phyloP scores from a whole-genome alignment of 1,140 invertebrate genomes.

The Lordiphosa collinella region DNA sequence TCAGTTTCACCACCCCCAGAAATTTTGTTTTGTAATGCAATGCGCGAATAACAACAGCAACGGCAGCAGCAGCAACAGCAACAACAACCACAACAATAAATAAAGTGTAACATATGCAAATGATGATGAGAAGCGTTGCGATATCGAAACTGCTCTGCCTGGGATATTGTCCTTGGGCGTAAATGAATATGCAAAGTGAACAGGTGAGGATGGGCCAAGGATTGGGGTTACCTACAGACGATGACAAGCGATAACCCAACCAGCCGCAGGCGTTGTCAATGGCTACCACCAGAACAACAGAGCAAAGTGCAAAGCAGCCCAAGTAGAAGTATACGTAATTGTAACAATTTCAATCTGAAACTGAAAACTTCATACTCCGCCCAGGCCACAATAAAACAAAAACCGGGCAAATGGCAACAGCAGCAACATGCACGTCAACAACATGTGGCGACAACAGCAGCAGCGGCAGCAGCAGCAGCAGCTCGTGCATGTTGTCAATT shows the following conservation, averaged over 20 bases:
- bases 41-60: constrained; percentile 37
- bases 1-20: background rate
- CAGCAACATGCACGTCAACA: constrained; percentile 66
- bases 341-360: constrained; percentile 59
- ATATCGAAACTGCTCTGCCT: constrained; percentile 26
- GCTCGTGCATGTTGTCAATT: constrained; percentile 67
- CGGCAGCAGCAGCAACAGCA: constrained; percentile 16
- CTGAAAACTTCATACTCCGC: constrained; percentile 63
- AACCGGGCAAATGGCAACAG: constrained; percentile 30
- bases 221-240: no score
- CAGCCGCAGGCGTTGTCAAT: constrained; percentile 19
- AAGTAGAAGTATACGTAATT: constrained; percentile 51
- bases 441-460: constrained; percentile 57
- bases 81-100: constrained; percentile 61
- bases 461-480: constrained; percentile 26
- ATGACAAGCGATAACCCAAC: constrained; percentile 29
- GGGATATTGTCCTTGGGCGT: constrained; percentile 34
- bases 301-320: constrained; percentile 28
- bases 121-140: constrained; percentile 68
- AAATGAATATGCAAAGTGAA: constrained; percentile 40
- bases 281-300: constrained; percentile 13
- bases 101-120: constrained; percentile 77
- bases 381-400: constrained; percentile 64
- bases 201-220: constrained; percentile 1
- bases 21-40: constrained; percentile 60